Evolutionary conservation across 2,113 vertebrate species (phyloP).

Genomic region (Capricornis sumatraensis): DNA sequence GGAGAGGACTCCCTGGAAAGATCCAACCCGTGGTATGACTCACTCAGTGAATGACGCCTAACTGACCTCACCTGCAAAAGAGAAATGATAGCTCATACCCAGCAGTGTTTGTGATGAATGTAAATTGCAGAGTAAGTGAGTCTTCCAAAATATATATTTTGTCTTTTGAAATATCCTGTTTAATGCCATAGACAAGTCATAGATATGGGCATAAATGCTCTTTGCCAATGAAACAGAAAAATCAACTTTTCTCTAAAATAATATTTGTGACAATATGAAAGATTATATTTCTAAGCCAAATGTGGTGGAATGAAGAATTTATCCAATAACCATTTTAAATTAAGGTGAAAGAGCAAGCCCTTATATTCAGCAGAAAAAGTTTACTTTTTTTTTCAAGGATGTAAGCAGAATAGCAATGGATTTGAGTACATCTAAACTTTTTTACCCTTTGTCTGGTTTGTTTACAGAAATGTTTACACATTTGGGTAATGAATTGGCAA

Average conservation of each 20-base stretch:
- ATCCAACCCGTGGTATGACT: neutral
- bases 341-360: neutral
- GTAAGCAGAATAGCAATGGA: neutral
- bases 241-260: neutral
- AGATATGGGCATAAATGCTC: neutral
- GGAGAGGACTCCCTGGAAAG: neutral
- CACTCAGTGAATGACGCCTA: neutral
- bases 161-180: neutral
- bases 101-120: neutral
- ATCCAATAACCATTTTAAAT: neutral
- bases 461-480: neutral
- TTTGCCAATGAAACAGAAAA: neutral
- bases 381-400: neutral
- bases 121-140: neutral
- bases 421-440: neutral
- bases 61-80: neutral
- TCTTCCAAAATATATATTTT: neutral
- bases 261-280: neutral
- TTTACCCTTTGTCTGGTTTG: neutral
- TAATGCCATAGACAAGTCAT: neutral
- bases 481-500: neutral
- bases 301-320: neutral
- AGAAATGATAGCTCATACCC: neutral
- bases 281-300: neutral
- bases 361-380: neutral